These are phyloP conservation scores for Eustalomyia histrio DNA, from an alignment of 2,888 invertebrate genomes.

Conservation along the genomic window DNA sequence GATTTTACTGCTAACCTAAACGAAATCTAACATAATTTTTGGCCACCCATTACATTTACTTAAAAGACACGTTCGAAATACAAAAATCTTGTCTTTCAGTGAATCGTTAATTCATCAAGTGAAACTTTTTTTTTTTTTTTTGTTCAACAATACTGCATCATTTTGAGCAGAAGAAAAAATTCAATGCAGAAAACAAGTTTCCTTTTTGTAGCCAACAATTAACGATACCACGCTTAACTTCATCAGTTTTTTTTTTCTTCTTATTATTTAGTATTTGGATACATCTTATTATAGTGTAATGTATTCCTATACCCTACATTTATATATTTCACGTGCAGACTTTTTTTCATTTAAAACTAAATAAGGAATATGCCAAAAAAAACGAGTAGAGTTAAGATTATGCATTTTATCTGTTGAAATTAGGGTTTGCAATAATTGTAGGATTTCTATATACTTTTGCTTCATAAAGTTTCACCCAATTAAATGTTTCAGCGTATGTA, in stretches of 20 bases:
- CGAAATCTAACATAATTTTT: neutral
- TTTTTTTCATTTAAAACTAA: constrained; percentile 27
- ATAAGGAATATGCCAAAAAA: constrained; percentile 30
- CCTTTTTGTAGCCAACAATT: constrained; percentile 17
- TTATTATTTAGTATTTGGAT: neutral
- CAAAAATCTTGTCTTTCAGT: constrained; percentile 23
- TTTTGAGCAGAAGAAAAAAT: constrained; percentile 25
- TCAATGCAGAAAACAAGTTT: constrained; percentile 41
- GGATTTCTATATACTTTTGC: neutral
- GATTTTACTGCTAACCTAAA: too few species aligned
- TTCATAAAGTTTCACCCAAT: too few species aligned
- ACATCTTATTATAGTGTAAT: constrained; percentile 27
- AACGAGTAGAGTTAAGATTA: constrained; percentile 7
- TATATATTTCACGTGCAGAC: constrained; percentile 33
- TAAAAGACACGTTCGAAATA: constrained; percentile 9
- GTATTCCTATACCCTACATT: constrained; percentile 52
- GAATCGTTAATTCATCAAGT: constrained; percentile 35
- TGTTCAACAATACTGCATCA: constrained; percentile 33
- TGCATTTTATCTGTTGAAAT: constrained; percentile 8
- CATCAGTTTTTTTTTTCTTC: constrained; percentile 6
- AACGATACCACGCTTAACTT: constrained; percentile 20
- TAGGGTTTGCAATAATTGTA: constrained; percentile 5
- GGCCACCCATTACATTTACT: constrained; percentile 1
- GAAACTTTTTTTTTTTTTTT: constrained; percentile 59
- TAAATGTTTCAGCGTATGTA: too few species aligned